Evolutionary conservation across 2,888 invertebrate genomes (phyloP), one percentile per base, ranked within the genome.

Genomic region (Lasioglossum calceatum): DNA sequence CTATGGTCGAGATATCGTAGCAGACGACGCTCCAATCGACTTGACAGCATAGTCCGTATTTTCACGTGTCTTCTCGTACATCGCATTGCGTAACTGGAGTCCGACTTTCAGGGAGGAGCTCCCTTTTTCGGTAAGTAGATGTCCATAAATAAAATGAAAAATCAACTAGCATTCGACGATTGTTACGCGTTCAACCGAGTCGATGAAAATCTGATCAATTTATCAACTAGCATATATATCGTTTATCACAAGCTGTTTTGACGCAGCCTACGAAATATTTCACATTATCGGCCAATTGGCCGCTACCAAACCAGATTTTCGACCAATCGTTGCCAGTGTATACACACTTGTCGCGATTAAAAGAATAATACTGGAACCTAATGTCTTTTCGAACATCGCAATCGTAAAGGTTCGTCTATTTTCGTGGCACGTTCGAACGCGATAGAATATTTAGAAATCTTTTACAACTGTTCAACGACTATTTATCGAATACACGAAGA

Each of bases 1-100:
- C 87, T 78, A 42, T 32, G 91, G 88, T 91, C 87, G 91, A 92
- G 87, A 87, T 88, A 88, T 89, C 89, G 90, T 92, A 94, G 94
- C 94, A 94, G 94, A 94, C 94, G 94, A 94, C 92, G 92, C 90
- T 89, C 87, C 79, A 79, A 92, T 92, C 92, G 93, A 93, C 92
- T 94, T 93, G 94, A 94, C 94, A 94, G 93, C 92, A 91, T 91
- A 92, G 89, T 92, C 90, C 85, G 92, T 91, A 91, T 93, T 92
- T 93, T 94, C 94, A 94, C 94, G 93, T 94, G 94, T 94, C 89
- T 89, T 90, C 87, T 92, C 86, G 88, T 91, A 92, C 91, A 92
- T 93, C 93, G 89, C 92, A 90, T 94, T 94, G 94, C 94, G 93
- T 94, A 94, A 94, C 92, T 93, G 91, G 90, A 92, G 89, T 91